phyloP scores from a whole-genome alignment of 2,113 vertebrate species.

The Serilophus lunatus region DNA sequence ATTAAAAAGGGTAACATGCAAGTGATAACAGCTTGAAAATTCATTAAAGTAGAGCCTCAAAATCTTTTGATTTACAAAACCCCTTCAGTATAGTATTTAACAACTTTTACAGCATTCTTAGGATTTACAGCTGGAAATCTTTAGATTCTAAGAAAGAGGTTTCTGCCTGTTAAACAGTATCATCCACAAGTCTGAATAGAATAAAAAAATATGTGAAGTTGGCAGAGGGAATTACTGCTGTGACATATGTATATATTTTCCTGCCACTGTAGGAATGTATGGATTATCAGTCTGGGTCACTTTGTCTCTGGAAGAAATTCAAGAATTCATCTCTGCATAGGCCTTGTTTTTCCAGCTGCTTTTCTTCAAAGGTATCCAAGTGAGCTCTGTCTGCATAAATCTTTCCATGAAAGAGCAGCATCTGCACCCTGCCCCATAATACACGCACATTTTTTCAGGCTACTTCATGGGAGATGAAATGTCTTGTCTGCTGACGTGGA shows the following conservation, averaged over 20 bases:
- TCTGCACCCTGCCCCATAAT: neutral
- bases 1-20: neutral
- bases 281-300: neutral
- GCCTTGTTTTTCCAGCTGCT: slow-evolving; percentile 18
- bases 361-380: neutral
- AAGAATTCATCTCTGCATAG: neutral
- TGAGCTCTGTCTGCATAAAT: neutral
- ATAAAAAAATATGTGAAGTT: neutral
- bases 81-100: neutral
- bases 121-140: neutral
- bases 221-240: neutral
- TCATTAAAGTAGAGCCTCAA: neutral
- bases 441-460: neutral
- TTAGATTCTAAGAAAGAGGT: neutral
- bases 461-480: neutral
- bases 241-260: neutral
- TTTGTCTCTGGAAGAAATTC: neutral
- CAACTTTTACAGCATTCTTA: neutral
- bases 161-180: neutral
- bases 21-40: neutral
- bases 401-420: neutral
- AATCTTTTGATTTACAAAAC: neutral
- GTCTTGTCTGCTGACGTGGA: neutral
- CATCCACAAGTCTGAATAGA: neutral
- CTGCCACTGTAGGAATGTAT: neutral